Percentiles rank a stretch among this genome's conserved stretches.
phyloP scores from a whole-genome alignment of 1,140 invertebrate genomes.

The Trypoxylus dichotomus region DNA sequence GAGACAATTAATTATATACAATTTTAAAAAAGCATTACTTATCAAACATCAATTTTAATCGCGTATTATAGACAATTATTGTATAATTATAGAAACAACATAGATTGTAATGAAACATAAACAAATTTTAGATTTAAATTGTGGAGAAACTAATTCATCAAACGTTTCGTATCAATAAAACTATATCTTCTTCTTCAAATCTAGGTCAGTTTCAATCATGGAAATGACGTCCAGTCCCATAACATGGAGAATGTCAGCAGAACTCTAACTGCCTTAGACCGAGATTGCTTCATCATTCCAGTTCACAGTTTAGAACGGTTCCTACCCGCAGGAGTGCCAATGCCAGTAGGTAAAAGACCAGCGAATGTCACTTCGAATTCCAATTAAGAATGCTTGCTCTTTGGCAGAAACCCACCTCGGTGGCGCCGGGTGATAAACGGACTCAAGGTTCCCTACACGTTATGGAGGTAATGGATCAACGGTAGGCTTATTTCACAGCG shows the following conservation, averaged over 20 bases:
- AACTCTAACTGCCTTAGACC: conserved; percentile 71
- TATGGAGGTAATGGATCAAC: conserved; percentile 36
- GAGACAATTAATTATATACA: too few relatives aligned
- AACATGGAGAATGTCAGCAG: conserved; percentile 40
- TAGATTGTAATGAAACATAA: too few relatives aligned
- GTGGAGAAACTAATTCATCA: too few relatives aligned
- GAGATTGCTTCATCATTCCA: conserved; percentile 88
- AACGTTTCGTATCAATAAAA: too few relatives aligned
- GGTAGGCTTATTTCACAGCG: not conserved
- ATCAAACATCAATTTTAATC: too few relatives aligned
- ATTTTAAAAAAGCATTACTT: too few relatives aligned
- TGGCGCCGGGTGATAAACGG: conserved; percentile 29
- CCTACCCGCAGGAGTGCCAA: conserved; percentile 81
- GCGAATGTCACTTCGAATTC: not conserved
- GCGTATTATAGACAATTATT: too few relatives aligned
- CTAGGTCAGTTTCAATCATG: conserved; percentile 49
- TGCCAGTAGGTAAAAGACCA: conserved; percentile 66
- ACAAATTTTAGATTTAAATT: too few relatives aligned
- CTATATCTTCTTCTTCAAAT: not conserved
- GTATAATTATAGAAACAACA: too few relatives aligned
- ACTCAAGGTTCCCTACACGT: conserved; percentile 37
- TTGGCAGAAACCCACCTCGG: conserved; percentile 36
- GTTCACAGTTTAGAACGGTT: conserved; percentile 82
- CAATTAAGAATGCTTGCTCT: conserved; percentile 8
- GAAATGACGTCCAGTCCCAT: conserved; percentile 38